phyloP scores from a whole-genome alignment of 2,113 vertebrate species.

The Chaenogobius annularis region DNA sequence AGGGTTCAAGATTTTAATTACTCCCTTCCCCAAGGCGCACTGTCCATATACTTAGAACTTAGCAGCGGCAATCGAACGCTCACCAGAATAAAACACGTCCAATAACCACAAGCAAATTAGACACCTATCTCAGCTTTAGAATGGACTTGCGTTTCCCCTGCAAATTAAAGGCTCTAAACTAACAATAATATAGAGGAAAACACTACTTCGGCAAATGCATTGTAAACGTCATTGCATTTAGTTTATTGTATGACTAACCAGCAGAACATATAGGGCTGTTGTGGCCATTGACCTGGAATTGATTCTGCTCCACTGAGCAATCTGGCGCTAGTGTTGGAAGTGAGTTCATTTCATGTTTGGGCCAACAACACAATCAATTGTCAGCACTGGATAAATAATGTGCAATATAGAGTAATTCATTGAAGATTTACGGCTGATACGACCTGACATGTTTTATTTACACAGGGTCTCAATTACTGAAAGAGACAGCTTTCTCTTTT shows the following conservation, averaged over 20 bases:
- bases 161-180: conserved; percentile 11
- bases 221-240: conserved; percentile 20
- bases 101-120: conserved; percentile 43
- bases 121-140: conserved; percentile 8
- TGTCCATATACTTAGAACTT: conserved; percentile 35
- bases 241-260: conserved; percentile 36
- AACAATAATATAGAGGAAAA: conserved; percentile 1
- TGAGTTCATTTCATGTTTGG: conserved; percentile 26
- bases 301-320: conserved; percentile 39
- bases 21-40: conserved; percentile 45
- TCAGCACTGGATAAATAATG: conserved; percentile 10
- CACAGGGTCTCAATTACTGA: background rate
- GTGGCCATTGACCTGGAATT: conserved; percentile 67
- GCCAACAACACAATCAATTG: conserved; percentile 33
- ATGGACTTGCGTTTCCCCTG: conserved; percentile 27
- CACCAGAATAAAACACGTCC: conserved; percentile 36
- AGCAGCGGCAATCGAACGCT: conserved; percentile 45
- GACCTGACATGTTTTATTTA: background rate
- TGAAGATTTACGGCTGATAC: background rate
- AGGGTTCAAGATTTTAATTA: conserved; percentile 67
- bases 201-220: background rate
- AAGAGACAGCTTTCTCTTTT: background rate
- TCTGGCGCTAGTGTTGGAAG: conserved; percentile 16
- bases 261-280: conserved; percentile 23
- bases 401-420: background rate